These are phyloP conservation scores for Oryzias melastigma DNA, from an alignment of 2,113 vertebrate genomes.

Conservation along the genomic window DNA sequence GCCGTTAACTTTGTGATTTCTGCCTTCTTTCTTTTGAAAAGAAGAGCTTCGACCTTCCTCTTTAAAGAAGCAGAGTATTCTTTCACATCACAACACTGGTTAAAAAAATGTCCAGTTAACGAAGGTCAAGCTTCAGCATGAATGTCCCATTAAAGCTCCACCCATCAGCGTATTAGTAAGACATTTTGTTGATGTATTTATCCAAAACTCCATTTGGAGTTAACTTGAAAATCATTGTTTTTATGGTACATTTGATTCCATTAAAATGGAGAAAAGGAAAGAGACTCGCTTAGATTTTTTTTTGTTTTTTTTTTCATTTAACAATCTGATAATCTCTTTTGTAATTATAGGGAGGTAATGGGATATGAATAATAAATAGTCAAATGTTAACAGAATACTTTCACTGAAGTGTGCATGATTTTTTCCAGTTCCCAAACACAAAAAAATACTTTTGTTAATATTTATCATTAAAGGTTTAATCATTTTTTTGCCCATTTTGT, in stretches of 20 bases:
- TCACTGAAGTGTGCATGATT: too few relatives aligned
- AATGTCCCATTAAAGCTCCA: slow-evolving; percentile 56
- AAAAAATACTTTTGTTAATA: too few relatives aligned
- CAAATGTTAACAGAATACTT: too few relatives aligned
- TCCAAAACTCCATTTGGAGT: neutral
- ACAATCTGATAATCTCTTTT: too few relatives aligned
- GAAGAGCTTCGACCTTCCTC: slow-evolving; percentile 60
- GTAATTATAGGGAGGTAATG: too few relatives aligned
- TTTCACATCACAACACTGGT: slow-evolving; percentile 54
- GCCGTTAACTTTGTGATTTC: slow-evolving; percentile 58
- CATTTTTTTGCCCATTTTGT: too few relatives aligned
- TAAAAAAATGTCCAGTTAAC: slow-evolving; percentile 31
- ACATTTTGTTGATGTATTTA: slow-evolving; percentile 36
- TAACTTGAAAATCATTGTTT: too few relatives aligned
- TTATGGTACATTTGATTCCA: neutral
- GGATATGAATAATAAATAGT: too few relatives aligned
- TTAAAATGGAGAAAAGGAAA: neutral
- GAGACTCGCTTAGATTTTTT: too few relatives aligned
- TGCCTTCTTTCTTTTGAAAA: slow-evolving; percentile 49
- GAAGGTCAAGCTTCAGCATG: slow-evolving; percentile 51
- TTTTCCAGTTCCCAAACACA: too few relatives aligned
- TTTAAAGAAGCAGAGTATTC: slow-evolving; percentile 56
- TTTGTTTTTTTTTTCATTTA: too few relatives aligned
- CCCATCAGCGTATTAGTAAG: slow-evolving; percentile 34
- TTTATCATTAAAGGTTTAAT: too few relatives aligned